These are phyloP conservation scores for Antheraea mylitta DNA, from an alignment of 1,140 invertebrate species.

Conservation along the genomic window DNA sequence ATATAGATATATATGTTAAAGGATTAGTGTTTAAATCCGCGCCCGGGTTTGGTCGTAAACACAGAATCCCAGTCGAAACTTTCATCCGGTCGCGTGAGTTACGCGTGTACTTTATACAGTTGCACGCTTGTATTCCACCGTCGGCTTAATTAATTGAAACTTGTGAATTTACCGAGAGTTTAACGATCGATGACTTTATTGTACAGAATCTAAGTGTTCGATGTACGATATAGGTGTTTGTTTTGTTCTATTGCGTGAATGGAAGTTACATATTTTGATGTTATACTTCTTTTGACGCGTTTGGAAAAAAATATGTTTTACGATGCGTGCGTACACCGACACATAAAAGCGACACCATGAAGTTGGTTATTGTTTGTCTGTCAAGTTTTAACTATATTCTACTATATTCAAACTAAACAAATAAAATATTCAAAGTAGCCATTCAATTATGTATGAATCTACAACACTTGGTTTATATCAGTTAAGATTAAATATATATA, in stretches of 20 bases:
- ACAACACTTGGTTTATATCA: too few relatives aligned
- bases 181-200: background rate
- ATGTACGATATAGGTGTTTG: background rate
- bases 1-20: background rate
- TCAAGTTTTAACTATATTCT: too few relatives aligned
- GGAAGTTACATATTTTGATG: too few relatives aligned
- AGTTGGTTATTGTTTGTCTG: too few relatives aligned
- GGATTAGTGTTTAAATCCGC: slow-evolving; percentile 1
- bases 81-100: background rate
- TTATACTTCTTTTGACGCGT: too few relatives aligned
- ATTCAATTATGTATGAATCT: too few relatives aligned
- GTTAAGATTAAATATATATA: too few relatives aligned
- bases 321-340: too few relatives aligned
- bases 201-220: background rate
- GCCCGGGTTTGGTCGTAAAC: background rate
- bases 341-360: too few relatives aligned
- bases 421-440: too few relatives aligned
- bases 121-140: background rate
- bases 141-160: background rate
- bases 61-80: background rate
- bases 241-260: background rate
- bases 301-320: too few relatives aligned
- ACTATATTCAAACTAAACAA: too few relatives aligned
- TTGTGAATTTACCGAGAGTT: slow-evolving; percentile 4
- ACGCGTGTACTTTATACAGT: background rate